Conservation (phyloP, 2,113 vertebrate species). For the Ciconia boyciana region DNA sequence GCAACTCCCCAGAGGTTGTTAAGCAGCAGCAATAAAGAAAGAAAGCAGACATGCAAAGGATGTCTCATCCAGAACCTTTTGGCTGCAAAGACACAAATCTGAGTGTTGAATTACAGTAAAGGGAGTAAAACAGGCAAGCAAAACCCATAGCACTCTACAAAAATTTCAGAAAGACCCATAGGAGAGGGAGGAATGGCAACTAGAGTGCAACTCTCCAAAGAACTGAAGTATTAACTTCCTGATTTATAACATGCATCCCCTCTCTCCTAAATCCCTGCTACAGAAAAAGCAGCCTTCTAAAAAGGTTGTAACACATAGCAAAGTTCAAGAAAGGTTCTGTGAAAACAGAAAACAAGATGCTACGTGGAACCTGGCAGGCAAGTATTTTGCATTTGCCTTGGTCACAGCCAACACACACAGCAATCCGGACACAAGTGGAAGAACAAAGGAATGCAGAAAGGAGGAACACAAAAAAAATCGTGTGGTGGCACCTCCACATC, state of each 20-base stretch:
- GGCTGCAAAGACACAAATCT: slow-evolving; percentile 10
- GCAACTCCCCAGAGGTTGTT: background rate
- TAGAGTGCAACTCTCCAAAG: background rate
- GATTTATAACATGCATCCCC: background rate
- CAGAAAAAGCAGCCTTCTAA: background rate
- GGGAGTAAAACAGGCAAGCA: background rate
- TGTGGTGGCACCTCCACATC: background rate
- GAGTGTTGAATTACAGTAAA: background rate
- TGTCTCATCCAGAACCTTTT: slow-evolving; percentile 5
- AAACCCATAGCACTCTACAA: background rate
- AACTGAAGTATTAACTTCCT: background rate
- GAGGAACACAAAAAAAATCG: background rate
- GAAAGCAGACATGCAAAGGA: slow-evolving; percentile 15
- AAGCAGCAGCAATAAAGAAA: slow-evolving; percentile 28
- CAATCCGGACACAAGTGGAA: background rate
- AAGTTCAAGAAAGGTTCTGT: background rate
- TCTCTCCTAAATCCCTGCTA: background rate
- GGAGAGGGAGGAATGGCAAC: background rate
- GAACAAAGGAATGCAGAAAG: background rate
- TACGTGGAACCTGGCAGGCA: background rate
- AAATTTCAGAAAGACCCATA: background rate
- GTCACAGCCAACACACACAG: accelerated
- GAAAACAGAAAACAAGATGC: background rate
- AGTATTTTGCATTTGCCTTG: background rate
- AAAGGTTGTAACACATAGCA: background rate